Conservation (phyloP, 2,888 invertebrate genomes). For the Clivina fossor region DNA sequence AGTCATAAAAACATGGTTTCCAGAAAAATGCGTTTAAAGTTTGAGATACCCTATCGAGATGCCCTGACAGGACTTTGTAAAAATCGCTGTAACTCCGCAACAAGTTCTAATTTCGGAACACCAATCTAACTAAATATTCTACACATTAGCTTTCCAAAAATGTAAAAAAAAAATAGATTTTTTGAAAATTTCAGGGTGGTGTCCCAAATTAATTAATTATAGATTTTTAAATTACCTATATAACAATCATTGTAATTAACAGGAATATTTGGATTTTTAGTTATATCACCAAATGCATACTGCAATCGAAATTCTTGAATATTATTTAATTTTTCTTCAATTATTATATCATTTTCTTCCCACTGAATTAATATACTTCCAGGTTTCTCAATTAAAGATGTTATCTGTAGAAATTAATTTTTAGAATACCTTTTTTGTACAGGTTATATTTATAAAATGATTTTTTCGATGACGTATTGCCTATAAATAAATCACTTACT, state of each 20-base stretch:
- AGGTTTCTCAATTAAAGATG: conserved; percentile 55
- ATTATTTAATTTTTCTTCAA: conserved; percentile 51
- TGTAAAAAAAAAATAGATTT: conserved; percentile 24
- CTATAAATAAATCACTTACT: conserved; percentile 41
- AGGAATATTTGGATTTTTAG: conserved; percentile 44
- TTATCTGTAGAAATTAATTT: conserved; percentile 58
- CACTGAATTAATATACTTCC: conserved; percentile 59
- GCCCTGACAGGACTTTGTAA: too few species aligned
- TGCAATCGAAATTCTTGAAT: conserved; percentile 55
- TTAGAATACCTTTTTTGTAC: too few species aligned
- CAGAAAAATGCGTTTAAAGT: too few species aligned
- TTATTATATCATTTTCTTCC: conserved; percentile 53
- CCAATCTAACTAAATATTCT: too few species aligned
- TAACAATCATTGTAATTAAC: conserved; percentile 53
- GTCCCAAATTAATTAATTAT: conserved; percentile 3
- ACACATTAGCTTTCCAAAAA: too few species aligned
- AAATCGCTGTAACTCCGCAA: too few species aligned
- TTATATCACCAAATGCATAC: conserved; percentile 51
- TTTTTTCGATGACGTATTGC: background rate
- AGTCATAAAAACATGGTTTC: too few species aligned
- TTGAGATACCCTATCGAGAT: too few species aligned
- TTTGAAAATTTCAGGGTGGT: background rate
- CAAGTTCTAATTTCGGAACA: too few species aligned
- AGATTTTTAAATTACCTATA: conserved; percentile 46
- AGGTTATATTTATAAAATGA: conserved; percentile 1